These are phyloP conservation scores for Amphiura filiformis DNA, from an alignment of 35 echinoderm and acorn worm genomes.

Conservation along the genomic window DNA sequence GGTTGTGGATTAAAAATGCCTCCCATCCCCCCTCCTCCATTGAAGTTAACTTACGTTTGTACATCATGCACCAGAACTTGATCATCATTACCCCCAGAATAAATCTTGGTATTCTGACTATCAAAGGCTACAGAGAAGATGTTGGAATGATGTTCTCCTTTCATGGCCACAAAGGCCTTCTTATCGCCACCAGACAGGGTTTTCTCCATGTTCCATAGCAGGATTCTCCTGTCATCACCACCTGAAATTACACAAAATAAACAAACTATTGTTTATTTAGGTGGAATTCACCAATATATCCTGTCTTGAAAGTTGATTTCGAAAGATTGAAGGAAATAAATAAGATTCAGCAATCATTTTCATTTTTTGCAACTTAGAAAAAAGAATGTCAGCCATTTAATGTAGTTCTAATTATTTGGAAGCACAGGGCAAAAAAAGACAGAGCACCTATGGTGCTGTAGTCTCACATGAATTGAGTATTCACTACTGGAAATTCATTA, in stretches of 20 bases:
- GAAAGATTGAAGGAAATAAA: not conserved
- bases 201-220: constrained; percentile 84
- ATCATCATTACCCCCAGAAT: constrained; percentile 97
- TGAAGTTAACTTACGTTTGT: constrained; percentile 32
- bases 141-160: constrained; percentile 96
- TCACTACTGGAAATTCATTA: too few species aligned
- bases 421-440: too few species aligned
- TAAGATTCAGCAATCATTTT: not conserved
- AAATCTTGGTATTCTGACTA: constrained; percentile 73
- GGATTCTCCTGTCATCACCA: constrained; percentile 89
- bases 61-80: constrained; percentile 96
- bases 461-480: too few species aligned
- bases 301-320: not conserved
- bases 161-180: constrained; percentile 36
- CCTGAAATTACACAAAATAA: constrained; percentile 35
- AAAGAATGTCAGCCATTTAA: too few species aligned
- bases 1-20: too few species aligned
- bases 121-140: constrained; percentile 93
- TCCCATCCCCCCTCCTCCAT: not conserved
- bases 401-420: too few species aligned
- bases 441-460: too few species aligned
- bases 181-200: constrained; percentile 35
- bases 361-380: too few species aligned
- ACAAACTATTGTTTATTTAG: not conserved
- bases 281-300: not conserved